Conservation (phyloP, 53 echinoderm and acorn worm genomes). For the Actinopyga echinites region DNA sequence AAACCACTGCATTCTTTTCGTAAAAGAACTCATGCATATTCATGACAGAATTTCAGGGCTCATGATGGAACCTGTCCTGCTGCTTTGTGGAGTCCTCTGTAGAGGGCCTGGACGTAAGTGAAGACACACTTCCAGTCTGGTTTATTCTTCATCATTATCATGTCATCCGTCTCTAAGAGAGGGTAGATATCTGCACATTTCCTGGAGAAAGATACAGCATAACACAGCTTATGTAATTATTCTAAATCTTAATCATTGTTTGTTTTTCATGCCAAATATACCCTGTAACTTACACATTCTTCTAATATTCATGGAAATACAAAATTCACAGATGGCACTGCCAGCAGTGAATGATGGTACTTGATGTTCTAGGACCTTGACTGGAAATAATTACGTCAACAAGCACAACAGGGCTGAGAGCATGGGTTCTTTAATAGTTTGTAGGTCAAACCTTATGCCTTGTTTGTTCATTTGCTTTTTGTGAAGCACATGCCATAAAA, state of each 20-base stretch:
- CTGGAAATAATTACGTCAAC: no score
- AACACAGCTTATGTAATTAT: neutral
- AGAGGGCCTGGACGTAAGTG: constrained; percentile 94
- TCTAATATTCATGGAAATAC: no score
- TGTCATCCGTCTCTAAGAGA: constrained; percentile 91
- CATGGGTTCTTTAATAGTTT: no score
- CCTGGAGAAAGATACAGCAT: constrained; percentile 38
- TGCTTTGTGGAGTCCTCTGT: constrained; percentile 57
- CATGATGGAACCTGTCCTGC: constrained; percentile 31
- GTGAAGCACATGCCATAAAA: no score
- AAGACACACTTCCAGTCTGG: constrained; percentile 99
- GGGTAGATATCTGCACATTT: constrained; percentile 84
- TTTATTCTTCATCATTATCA: constrained; percentile 99
- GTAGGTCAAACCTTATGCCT: no score
- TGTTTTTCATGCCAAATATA: neutral
- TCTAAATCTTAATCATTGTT: neutral
- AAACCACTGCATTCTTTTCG: no score
- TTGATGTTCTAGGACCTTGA: no score
- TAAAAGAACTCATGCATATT: no score
- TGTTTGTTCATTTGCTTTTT: no score
- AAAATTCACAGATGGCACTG: no score
- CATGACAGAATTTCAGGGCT: neutral
- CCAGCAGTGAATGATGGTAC: no score
- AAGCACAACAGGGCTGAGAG: no score
- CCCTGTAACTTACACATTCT: neutral